Evolutionary conservation across 1,140 invertebrate species (phyloP).

Genomic region (Monomorium pharaonis): DNA sequence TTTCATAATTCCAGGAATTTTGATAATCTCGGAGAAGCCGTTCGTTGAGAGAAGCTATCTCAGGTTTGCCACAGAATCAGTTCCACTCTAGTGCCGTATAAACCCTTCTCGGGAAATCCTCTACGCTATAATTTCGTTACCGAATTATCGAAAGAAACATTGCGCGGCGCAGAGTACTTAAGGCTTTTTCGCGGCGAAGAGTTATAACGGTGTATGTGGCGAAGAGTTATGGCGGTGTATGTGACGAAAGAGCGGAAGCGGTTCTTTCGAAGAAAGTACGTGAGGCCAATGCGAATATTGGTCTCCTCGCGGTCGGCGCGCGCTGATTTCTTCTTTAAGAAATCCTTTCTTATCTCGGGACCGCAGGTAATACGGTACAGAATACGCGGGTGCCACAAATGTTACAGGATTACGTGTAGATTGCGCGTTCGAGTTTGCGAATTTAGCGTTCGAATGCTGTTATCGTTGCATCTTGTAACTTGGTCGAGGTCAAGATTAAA

Average conservation of each 20-base stretch:
- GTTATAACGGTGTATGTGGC: neutral
- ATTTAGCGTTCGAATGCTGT: slow-evolving; percentile 14
- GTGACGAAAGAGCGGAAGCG: neutral
- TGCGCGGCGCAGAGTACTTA: slow-evolving; percentile 11
- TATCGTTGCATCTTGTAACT: slow-evolving; percentile 40
- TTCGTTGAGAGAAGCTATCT: neutral
- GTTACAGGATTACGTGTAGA: slow-evolving; percentile 62
- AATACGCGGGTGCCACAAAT: slow-evolving; percentile 47
- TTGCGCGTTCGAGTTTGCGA: slow-evolving; percentile 32
- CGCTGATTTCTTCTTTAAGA: slow-evolving; percentile 59
- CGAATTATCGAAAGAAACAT: slow-evolving; percentile 50
- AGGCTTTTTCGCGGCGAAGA: neutral
- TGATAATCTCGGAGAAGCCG: neutral
- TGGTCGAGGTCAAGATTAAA: slow-evolving; percentile 28
- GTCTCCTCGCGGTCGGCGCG: slow-evolving; percentile 18
- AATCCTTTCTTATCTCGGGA: slow-evolving; percentile 53
- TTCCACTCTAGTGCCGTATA: neutral
- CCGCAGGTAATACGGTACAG: slow-evolving; percentile 58
- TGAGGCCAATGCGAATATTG: slow-evolving; percentile 69
- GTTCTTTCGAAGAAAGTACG: slow-evolving; percentile 45
- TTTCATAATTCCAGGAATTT: slow-evolving; percentile 18
- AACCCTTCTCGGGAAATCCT: neutral
- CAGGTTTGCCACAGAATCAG: neutral
- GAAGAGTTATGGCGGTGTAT: slow-evolving; percentile 5
- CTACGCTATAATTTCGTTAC: slow-evolving; percentile 29